Percentiles rank a stretch among this genome's conserved stretches.
These are phyloP conservation scores for Zosterops borbonicus DNA, from an alignment of 2,113 vertebrate species.

Conservation along the genomic window DNA sequence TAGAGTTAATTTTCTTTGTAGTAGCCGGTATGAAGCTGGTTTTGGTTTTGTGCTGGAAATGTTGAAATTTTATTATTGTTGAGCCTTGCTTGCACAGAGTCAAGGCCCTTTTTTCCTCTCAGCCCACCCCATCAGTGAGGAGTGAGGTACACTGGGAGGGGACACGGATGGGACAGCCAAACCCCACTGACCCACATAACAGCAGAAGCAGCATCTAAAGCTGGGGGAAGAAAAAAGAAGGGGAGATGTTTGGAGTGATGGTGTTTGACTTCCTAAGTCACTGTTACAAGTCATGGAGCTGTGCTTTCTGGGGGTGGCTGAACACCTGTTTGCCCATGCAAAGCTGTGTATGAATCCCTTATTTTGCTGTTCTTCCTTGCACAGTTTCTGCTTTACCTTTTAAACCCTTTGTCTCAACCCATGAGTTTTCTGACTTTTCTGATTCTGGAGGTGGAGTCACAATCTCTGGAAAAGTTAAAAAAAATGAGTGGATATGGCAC, in stretches of 20 bases:
- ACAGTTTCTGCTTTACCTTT: neutral
- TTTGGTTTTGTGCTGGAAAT: neutral
- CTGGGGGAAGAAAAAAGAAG: neutral
- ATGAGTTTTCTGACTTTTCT: neutral
- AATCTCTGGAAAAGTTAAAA: neutral
- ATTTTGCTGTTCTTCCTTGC: neutral
- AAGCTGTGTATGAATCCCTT: neutral
- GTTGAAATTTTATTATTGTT: neutral
- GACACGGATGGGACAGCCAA: fast-evolving
- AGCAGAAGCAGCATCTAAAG: neutral
- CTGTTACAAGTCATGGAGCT: neutral
- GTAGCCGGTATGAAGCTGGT: neutral
- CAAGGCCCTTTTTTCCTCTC: neutral
- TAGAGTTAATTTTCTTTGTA: neutral
- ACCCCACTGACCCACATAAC: too few species aligned
- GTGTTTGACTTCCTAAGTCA: neutral
- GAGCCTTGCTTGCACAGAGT: neutral
- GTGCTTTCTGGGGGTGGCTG: neutral
- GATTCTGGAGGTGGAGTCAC: neutral
- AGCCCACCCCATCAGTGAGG: neutral
- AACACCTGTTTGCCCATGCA: neutral
- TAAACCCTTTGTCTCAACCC: neutral
- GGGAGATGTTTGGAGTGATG: neutral
- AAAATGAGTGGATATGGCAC: neutral
- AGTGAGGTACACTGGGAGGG: too few species aligned